phyloP scores from a whole-genome alignment of 2,797 vertebrate species.

The Brachyrhaphis roseni region DNA sequence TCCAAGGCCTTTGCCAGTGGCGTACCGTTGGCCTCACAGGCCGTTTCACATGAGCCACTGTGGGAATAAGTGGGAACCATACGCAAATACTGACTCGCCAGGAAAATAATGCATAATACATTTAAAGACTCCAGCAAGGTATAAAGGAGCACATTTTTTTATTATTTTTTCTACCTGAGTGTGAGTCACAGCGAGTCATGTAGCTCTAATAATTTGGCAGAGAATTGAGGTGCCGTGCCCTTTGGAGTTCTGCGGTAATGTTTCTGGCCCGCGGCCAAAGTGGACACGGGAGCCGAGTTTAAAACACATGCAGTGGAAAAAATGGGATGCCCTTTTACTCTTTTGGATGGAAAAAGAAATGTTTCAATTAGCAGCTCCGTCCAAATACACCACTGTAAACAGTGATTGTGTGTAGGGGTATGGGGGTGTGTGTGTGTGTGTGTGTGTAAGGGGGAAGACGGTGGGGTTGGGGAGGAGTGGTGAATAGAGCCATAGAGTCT shows the following conservation, averaged over 20 bases:
- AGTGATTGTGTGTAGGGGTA: slow-evolving; percentile 46
- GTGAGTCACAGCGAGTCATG: slow-evolving; percentile 32
- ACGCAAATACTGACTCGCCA: slow-evolving; percentile 53
- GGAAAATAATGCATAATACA: slow-evolving; percentile 38
- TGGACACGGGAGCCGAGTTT: slow-evolving; percentile 54
- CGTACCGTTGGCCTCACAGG: slow-evolving; percentile 35
- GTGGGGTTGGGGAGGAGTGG: slow-evolving; percentile 45
- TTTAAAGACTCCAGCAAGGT: slow-evolving; percentile 39
- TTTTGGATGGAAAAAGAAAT: slow-evolving; percentile 79
- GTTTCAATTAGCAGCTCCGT: slow-evolving; percentile 79
- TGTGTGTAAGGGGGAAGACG: slow-evolving; percentile 33
- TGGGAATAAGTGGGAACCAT: slow-evolving; percentile 47
- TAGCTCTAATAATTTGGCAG: slow-evolving; percentile 53
- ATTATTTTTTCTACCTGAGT: slow-evolving; percentile 17
- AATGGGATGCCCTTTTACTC: slow-evolving; percentile 77
- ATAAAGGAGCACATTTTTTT: slow-evolving; percentile 13
- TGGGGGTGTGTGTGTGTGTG: slow-evolving; percentile 32
- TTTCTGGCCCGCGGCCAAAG: slow-evolving; percentile 63
- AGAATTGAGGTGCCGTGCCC: slow-evolving; percentile 48
- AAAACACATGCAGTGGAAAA: slow-evolving; percentile 57
- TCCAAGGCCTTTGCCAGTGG: slow-evolving; percentile 36
- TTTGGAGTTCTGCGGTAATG: slow-evolving; percentile 72
- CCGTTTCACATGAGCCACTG: slow-evolving; percentile 39
- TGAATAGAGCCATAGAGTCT: slow-evolving; percentile 81
- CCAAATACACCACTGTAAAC: slow-evolving; percentile 77